Evolutionary conservation across 2,113 vertebrate genomes (phyloP), one percentile per base, ranked within the genome.

Genomic region (Scatophagus argus): DNA sequence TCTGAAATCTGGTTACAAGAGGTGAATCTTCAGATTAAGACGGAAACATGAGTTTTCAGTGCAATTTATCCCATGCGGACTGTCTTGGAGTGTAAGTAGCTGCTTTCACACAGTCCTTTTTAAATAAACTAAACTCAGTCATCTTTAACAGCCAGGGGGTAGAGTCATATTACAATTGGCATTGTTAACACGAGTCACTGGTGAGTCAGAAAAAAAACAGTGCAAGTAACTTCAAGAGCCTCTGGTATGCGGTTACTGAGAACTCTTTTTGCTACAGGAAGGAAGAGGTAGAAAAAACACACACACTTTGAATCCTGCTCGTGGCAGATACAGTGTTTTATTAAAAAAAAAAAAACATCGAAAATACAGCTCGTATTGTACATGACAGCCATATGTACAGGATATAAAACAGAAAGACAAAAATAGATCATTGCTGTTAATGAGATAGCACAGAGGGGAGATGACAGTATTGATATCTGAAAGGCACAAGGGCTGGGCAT

Each of bases 361-460:
- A 90, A 89, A 92, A 91, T 90, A 90, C 90, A 91, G 81, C 60
- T 91, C 3, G 11, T 87, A 88, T 88, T 90, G 81, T 84, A 94
- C 85, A 92, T 55, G 66, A 85, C 70, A 70, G 85, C 38, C 29
- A 88, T 93, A 94, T 94, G 88, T 94, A 94, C 94, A 93, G 73
- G 62, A 82, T 89, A 89, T 64, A 92, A 90, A 93, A 92, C 70
- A 65, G 41, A 82, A 59, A 27, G 54, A 79, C 52, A 75, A 85
- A 79, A 69, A 72, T 66, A 77, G 55, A 62, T 79, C 29, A 66
- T n/a, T 64, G 61, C 23, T 65, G 51, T 70, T 60, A 21, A 74
- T 44, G 64, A 60, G n/a, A 49, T 47, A 73, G 54, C 49, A 54
- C n/a, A 70, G 34, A 60, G 41, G 23, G 55, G 63, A 58, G 58